Evolutionary conservation across 2,888 invertebrate species (phyloP).

Genomic region (Julus scandinavius): DNA sequence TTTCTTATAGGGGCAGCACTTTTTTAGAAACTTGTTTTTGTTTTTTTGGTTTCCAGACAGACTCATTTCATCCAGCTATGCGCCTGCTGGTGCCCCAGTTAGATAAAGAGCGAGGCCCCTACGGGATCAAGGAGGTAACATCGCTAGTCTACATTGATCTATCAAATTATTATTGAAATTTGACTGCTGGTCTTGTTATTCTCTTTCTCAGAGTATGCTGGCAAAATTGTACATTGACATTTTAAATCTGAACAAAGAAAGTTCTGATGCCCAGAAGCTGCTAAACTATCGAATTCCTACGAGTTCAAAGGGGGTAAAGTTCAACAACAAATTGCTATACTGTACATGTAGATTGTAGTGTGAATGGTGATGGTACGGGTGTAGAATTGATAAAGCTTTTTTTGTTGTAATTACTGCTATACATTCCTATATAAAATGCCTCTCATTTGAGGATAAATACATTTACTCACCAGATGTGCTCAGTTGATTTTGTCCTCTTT

Average conservation of each 20-base stretch:
- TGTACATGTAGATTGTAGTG: too few relatives aligned
- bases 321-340: neutral
- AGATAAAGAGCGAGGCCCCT: conserved; percentile 82
- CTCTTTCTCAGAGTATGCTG: conserved; percentile 70
- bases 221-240: conserved; percentile 78
- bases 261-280: conserved; percentile 71
- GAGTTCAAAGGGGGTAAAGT: conserved; percentile 65
- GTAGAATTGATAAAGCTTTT: neutral
- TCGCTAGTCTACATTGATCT: neutral
- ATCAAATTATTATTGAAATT: neutral
- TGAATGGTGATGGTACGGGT: too few relatives aligned
- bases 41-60: conserved; percentile 67
- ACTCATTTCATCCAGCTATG: conserved; percentile 76
- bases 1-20: neutral
- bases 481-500: too few relatives aligned
- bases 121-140: conserved; percentile 80
- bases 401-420: neutral
- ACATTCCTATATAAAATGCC: conserved; percentile 44
- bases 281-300: conserved; percentile 71
- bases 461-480: too few relatives aligned
- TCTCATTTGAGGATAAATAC: too few relatives aligned
- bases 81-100: conserved; percentile 81
- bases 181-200: neutral
- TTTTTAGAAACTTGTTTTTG: neutral
- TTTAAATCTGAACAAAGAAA: conserved; percentile 77